These are phyloP conservation scores for Halichoeres trimaculatus DNA, from an alignment of 2,113 vertebrate species.

Conservation along the genomic window DNA sequence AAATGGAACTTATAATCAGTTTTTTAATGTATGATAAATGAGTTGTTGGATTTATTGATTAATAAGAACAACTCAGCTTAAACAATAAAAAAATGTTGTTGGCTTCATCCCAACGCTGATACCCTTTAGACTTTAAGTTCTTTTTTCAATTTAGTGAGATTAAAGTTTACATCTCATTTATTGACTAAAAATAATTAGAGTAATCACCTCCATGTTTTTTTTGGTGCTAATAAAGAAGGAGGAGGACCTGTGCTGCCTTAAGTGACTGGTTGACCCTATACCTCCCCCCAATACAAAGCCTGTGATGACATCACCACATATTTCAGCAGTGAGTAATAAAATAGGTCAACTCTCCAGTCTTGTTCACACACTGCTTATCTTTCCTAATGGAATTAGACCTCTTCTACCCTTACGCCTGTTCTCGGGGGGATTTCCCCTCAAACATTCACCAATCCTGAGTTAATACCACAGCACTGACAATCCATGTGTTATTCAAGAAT, in stretches of 20 bases:
- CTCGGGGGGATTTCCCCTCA: slow-evolving; percentile 15
- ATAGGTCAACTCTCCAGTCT: slow-evolving; percentile 63
- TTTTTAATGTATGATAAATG: too few relatives aligned
- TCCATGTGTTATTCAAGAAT: not conserved
- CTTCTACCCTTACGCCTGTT: slow-evolving; percentile 15
- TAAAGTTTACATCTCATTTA: too few relatives aligned
- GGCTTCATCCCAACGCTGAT: too few relatives aligned
- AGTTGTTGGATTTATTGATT: too few relatives aligned
- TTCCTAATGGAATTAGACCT: slow-evolving; percentile 61
- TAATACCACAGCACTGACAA: not conserved
- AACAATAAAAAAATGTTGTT: too few relatives aligned
- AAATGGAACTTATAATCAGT: too few relatives aligned
- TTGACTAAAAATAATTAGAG: not conserved
- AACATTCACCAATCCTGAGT: not conserved
- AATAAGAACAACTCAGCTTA: too few relatives aligned
- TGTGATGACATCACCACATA: slow-evolving; percentile 77
- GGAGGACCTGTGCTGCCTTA: slow-evolving; percentile 20
- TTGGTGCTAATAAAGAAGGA: not conserved
- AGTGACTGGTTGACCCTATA: slow-evolving; percentile 4
- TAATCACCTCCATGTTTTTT: not conserved
- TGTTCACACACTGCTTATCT: slow-evolving; percentile 77
- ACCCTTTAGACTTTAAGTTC: too few relatives aligned
- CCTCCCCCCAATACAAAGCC: slow-evolving; percentile 57
- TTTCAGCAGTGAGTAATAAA: slow-evolving; percentile 74
- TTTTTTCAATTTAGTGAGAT: too few relatives aligned